These are phyloP conservation scores for Leistus spinibarbis DNA, from an alignment of 2,888 invertebrate species.

Conservation along the genomic window DNA sequence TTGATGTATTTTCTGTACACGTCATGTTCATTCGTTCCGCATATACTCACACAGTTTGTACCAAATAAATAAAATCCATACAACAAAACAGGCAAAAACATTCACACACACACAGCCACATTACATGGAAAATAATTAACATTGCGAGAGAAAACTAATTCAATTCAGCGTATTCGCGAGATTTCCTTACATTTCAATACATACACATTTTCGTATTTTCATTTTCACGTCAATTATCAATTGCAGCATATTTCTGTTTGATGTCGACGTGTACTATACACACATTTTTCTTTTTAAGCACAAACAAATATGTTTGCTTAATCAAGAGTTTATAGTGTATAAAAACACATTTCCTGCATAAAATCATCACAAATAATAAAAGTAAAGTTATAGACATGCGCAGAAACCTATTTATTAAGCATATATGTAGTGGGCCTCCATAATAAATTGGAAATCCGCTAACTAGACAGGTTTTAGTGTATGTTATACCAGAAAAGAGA, in stretches of 20 bases:
- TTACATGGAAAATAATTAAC: slow-evolving; percentile 17
- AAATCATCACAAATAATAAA: too few relatives aligned
- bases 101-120: slow-evolving; percentile 11
- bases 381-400: too few relatives aligned
- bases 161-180: background rate
- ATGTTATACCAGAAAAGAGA: too few relatives aligned
- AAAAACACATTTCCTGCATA: too few relatives aligned
- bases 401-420: too few relatives aligned
- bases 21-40: slow-evolving; percentile 13
- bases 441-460: too few relatives aligned
- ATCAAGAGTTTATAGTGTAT: too few relatives aligned
- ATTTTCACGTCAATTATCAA: background rate
- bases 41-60: background rate
- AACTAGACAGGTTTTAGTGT: too few relatives aligned
- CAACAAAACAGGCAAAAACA: background rate
- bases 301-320: too few relatives aligned
- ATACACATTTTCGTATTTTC: background rate
- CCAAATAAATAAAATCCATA: slow-evolving; percentile 6
- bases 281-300: too few relatives aligned
- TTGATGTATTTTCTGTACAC: slow-evolving; percentile 4
- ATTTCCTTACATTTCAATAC: background rate
- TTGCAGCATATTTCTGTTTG: background rate
- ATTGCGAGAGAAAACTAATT: background rate
- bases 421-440: too few relatives aligned
- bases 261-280: background rate